Evolutionary conservation across 2,888 invertebrate genomes (phyloP).

Genomic region (Phasia obesa): DNA sequence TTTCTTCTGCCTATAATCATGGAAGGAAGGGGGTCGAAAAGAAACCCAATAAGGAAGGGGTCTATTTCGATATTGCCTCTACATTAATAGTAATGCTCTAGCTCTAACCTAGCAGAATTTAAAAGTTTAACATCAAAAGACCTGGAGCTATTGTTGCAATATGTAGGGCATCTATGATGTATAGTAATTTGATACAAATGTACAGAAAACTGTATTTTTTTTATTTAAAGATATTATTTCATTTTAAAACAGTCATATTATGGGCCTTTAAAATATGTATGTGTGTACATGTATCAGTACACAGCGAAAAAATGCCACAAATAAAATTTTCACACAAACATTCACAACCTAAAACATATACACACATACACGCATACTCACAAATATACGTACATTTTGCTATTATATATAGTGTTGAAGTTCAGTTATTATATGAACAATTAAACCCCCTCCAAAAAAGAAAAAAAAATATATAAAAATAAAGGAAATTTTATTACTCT

Average conservation of each 20-base stretch:
- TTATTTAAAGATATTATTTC: slow-evolving; percentile 58
- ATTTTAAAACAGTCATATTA: slow-evolving; percentile 58
- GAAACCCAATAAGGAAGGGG: too few relatives aligned
- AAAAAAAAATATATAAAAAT: slow-evolving; percentile 72
- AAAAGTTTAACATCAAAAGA: too few relatives aligned
- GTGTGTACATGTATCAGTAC: too few relatives aligned
- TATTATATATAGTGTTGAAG: slow-evolving; percentile 44
- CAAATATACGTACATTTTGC: neutral
- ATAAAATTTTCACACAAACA: slow-evolving; percentile 17
- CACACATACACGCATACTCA: neutral
- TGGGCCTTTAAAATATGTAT: neutral
- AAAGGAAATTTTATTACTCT: slow-evolving; percentile 78
- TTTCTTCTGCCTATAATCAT: too few relatives aligned
- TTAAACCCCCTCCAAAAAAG: slow-evolving; percentile 69
- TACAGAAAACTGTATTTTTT: slow-evolving; percentile 11
- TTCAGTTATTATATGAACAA: slow-evolving; percentile 72
- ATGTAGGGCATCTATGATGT: slow-evolving; percentile 35
- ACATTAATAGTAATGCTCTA: too few relatives aligned
- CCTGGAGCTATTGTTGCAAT: too few relatives aligned
- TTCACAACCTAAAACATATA: neutral
- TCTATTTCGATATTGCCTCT: too few relatives aligned
- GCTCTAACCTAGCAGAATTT: too few relatives aligned
- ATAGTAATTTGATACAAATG: neutral
- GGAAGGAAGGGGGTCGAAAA: too few relatives aligned
- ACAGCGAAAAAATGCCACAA: slow-evolving; percentile 20